Evolutionary conservation across 2,888 invertebrate genomes (phyloP).

Genomic region (Chesias legatella): DNA sequence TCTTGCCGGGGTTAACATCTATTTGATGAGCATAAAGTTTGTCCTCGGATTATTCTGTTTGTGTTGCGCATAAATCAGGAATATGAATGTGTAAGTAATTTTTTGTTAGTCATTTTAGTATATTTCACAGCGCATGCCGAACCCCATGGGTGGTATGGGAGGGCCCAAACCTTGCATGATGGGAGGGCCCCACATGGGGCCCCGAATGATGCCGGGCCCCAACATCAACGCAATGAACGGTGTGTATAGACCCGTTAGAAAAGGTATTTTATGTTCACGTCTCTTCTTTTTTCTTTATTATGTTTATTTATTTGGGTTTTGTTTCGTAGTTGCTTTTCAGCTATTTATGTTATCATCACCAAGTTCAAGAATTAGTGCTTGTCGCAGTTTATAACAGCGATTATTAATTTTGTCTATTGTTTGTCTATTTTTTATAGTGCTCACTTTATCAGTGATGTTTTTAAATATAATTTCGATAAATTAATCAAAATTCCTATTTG

Average conservation of each 20-base stretch:
- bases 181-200: conserved; percentile 76
- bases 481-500: too few relatives aligned
- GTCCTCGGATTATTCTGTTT: too few relatives aligned
- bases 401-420: too few relatives aligned
- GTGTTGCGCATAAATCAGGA: too few relatives aligned
- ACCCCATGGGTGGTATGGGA: conserved; percentile 77
- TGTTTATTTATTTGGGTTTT: conserved; percentile 11
- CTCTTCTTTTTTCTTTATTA: conserved; percentile 21
- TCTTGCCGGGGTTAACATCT: too few relatives aligned
- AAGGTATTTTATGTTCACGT: conserved; percentile 23
- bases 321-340: background rate
- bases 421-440: too few relatives aligned
- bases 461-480: too few relatives aligned
- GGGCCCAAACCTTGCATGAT: conserved; percentile 76
- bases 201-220: conserved; percentile 76
- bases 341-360: background rate
- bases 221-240: conserved; percentile 77
- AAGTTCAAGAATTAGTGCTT: too few relatives aligned
- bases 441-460: too few relatives aligned
- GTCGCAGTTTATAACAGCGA: too few relatives aligned
- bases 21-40: too few relatives aligned
- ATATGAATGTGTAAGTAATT: too few relatives aligned
- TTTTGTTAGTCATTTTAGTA: conserved; percentile 1
- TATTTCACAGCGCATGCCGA: conserved; percentile 70
- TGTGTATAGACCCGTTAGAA: conserved; percentile 37